Evolutionary conservation across 2,888 invertebrate species (phyloP).

Genomic region (Proisotoma minuta): DNA sequence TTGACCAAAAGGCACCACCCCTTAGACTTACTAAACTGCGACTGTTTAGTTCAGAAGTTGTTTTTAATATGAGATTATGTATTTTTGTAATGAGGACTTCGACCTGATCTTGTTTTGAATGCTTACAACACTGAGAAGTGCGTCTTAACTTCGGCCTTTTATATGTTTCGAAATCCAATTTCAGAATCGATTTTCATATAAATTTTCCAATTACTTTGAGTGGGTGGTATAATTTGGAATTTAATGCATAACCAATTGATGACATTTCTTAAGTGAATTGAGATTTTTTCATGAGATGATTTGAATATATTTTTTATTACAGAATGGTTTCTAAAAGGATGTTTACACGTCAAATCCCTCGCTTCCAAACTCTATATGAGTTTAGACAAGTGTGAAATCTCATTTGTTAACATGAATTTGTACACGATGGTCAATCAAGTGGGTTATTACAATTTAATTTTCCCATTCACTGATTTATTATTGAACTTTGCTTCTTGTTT

Average conservation of each 20-base stretch:
- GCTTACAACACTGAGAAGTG: too few species aligned
- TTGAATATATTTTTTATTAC: slow-evolving; percentile 16
- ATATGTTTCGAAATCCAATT: too few species aligned
- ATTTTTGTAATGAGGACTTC: too few species aligned
- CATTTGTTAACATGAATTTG: slow-evolving; percentile 67
- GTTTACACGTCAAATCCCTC: slow-evolving; percentile 37
- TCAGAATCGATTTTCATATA: slow-evolving; percentile 28
- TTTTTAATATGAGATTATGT: too few species aligned
- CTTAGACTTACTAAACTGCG: too few species aligned
- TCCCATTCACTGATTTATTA: neutral
- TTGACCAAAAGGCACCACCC: too few species aligned
- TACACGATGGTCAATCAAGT: slow-evolving; percentile 68
- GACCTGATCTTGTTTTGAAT: too few species aligned
- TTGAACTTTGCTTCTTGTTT: slow-evolving; percentile 11
- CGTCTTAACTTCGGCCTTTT: neutral
- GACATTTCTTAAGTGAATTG: neutral
- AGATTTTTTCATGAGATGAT: neutral
- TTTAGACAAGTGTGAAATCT: slow-evolving; percentile 61
- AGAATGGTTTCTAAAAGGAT: slow-evolving; percentile 32
- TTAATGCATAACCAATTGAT: slow-evolving; percentile 1
- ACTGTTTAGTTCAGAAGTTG: too few species aligned
- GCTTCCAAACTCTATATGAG: slow-evolving; percentile 57
- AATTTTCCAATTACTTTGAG: slow-evolving; percentile 8
- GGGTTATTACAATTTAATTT: slow-evolving; percentile 36
- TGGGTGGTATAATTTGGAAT: neutral